Conservation (phyloP, 2,113 vertebrate species). For the Epinephelus lanceolatus region DNA sequence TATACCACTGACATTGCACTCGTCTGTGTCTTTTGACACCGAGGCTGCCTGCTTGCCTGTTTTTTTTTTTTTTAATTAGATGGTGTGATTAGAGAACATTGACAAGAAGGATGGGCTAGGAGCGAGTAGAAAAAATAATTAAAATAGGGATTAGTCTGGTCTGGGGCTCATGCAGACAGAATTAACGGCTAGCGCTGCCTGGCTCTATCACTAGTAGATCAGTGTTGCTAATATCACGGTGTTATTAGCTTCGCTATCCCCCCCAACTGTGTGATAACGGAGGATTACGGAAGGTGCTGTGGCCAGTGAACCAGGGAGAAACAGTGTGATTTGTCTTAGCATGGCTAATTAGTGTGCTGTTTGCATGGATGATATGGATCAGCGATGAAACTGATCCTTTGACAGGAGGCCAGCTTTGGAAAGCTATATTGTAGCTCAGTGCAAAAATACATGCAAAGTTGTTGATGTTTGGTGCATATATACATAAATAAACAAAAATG, state of each 20-base stretch:
- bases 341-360: slow-evolving; percentile 70
- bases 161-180: slow-evolving; percentile 61
- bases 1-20: too few relatives aligned
- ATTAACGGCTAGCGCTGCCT: slow-evolving; percentile 46
- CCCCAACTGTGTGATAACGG: slow-evolving; percentile 71
- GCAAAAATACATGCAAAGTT: not conserved
- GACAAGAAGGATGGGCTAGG: slow-evolving; percentile 16
- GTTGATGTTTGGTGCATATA: not conserved
- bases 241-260: slow-evolving; percentile 76
- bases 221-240: slow-evolving; percentile 70
- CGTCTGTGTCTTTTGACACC: slow-evolving; percentile 21
- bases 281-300: slow-evolving; percentile 73
- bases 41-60: slow-evolving; percentile 17
- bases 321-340: slow-evolving; percentile 60
- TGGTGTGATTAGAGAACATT: slow-evolving; percentile 68
- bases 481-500: not conserved
- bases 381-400: slow-evolving; percentile 48
- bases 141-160: slow-evolving; percentile 77
- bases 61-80: slow-evolving; percentile 76
- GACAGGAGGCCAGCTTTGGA: slow-evolving; percentile 45
- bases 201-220: slow-evolving; percentile 72
- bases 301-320: slow-evolving; percentile 70
- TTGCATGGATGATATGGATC: slow-evolving; percentile 69
- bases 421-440: slow-evolving; percentile 2
- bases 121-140: slow-evolving; percentile 65